These are phyloP conservation scores for Oryzias dopingdopingensis DNA, from an alignment of 2,797 vertebrate genomes.

Conservation along the genomic window DNA sequence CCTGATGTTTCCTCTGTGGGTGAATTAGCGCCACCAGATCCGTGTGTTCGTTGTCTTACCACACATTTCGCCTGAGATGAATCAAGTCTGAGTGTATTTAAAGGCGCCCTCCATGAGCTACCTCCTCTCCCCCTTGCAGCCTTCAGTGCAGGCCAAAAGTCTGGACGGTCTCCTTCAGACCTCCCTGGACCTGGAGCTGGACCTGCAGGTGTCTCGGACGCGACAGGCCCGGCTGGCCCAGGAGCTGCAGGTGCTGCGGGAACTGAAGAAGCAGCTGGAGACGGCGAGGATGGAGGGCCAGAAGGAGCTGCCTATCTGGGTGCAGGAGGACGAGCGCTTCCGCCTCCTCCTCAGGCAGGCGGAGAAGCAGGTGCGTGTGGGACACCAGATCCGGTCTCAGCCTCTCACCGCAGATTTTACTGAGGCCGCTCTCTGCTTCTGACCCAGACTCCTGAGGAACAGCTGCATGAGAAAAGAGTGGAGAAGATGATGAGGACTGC, in stretches of 20 bases:
- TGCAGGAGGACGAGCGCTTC: conserved; percentile 90
- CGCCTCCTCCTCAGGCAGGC: conserved; percentile 86
- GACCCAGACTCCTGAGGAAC: conserved; percentile 78
- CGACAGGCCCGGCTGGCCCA: conserved; percentile 86
- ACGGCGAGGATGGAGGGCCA: conserved; percentile 85
- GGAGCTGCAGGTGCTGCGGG: conserved; percentile 86
- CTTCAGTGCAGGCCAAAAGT: conserved; percentile 63
- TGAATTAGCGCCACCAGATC: no score
- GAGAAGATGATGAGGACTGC: conserved; percentile 95
- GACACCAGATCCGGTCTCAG: not conserved
- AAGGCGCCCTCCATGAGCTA: not conserved
- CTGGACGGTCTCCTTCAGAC: conserved; percentile 86
- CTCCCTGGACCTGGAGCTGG: conserved; percentile 91
- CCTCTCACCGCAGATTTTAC: not conserved
- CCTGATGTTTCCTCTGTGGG: no score
- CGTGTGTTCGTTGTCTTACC: no score
- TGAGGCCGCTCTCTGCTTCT: not conserved
- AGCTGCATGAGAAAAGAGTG: conserved; percentile 85
- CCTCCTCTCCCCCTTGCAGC: conserved; percentile 45
- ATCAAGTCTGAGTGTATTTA: not conserved
- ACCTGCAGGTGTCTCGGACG: conserved; percentile 92
- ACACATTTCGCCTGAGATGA: no score
- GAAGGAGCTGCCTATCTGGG: conserved; percentile 83
- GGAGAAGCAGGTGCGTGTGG: conserved; percentile 81
- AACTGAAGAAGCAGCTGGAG: conserved; percentile 90